Percentiles rank a stretch among this genome's conserved stretches.
Evolutionary conservation across 2,797 vertebrate species (phyloP).

Genomic region (Macropodus opercularis): DNA sequence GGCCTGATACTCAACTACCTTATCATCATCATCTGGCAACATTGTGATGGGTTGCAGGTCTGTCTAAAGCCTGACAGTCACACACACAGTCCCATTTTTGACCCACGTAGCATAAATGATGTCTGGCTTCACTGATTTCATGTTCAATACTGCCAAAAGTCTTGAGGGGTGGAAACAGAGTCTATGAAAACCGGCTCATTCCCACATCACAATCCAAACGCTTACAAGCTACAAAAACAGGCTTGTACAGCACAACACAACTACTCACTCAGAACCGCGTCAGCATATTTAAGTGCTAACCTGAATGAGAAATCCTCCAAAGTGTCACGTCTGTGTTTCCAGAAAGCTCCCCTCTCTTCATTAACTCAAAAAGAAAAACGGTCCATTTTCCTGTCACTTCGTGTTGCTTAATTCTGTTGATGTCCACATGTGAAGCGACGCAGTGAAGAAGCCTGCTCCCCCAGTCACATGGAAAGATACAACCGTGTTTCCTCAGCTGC

Average conservation of each 20-base stretch:
- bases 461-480: conserved; percentile 32
- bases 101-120: not conserved
- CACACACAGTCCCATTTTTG: conserved; percentile 5
- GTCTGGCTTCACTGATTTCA: conserved; percentile 12
- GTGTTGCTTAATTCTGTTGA: conserved; percentile 4
- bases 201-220: conserved; percentile 6
- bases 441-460: conserved; percentile 56
- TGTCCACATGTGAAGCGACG: conserved; percentile 53
- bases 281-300: conserved; percentile 38
- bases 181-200: conserved; percentile 30
- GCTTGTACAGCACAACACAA: conserved; percentile 1
- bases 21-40: conserved; percentile 28
- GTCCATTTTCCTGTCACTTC: conserved; percentile 38
- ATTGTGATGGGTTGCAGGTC: not conserved
- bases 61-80: conserved; percentile 7
- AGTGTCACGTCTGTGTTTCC: conserved; percentile 22
- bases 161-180: not conserved
- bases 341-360: conserved; percentile 18
- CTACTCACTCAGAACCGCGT: not conserved
- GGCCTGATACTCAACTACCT: conserved; percentile 22
- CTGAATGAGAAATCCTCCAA: conserved; percentile 52
- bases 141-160: not conserved
- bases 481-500: conserved; percentile 33
- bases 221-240: conserved; percentile 6
- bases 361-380: not conserved